Percentiles rank a stretch among this genome's conserved stretches.
phyloP scores from a whole-genome alignment of 2,113 vertebrate species.

The Anser cygnoides region DNA sequence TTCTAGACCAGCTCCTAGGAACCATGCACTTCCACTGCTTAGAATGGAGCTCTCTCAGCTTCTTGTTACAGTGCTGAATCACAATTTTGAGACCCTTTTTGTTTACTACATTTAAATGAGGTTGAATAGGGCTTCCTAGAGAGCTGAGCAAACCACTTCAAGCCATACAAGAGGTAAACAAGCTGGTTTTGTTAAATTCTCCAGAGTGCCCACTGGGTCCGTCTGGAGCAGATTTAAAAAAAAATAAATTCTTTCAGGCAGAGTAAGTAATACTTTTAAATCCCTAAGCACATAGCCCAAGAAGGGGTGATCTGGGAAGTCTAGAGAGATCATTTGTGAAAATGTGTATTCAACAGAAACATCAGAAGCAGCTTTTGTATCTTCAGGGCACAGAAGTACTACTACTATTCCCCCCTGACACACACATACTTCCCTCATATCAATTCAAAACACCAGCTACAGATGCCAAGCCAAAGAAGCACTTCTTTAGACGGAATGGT shows the following conservation, averaged over 20 bases:
- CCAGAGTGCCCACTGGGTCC: conserved; percentile 32
- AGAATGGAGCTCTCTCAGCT: conserved; percentile 53
- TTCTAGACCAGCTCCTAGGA: conserved; percentile 53
- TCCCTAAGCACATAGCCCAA: conserved; percentile 33
- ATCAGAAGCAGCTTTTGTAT: conserved; percentile 50
- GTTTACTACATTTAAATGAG: conserved; percentile 66
- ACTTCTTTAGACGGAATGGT: conserved; percentile 33
- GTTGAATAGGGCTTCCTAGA: conserved; percentile 64
- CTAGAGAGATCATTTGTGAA: conserved; percentile 36
- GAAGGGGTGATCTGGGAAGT: conserved; percentile 27
- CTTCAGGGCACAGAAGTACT: conserved; percentile 53
- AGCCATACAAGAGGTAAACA: conserved; percentile 46
- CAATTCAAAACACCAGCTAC: background rate
- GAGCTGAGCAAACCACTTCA: conserved; percentile 58
- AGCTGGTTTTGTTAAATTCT: conserved; percentile 64
- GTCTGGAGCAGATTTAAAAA: conserved; percentile 31
- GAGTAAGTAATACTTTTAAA: conserved; percentile 42
- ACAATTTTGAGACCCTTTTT: conserved; percentile 61
- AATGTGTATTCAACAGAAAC: conserved; percentile 43
- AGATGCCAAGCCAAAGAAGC: conserved; percentile 30
- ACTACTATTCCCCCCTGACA: conserved; percentile 29
- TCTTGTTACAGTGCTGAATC: conserved; percentile 54
- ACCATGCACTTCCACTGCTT: conserved; percentile 21
- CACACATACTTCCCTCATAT: background rate
- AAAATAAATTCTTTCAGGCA: conserved; percentile 14